phyloP scores from a whole-genome alignment of 2,888 invertebrate genomes.

The Drosophila testacea region DNA sequence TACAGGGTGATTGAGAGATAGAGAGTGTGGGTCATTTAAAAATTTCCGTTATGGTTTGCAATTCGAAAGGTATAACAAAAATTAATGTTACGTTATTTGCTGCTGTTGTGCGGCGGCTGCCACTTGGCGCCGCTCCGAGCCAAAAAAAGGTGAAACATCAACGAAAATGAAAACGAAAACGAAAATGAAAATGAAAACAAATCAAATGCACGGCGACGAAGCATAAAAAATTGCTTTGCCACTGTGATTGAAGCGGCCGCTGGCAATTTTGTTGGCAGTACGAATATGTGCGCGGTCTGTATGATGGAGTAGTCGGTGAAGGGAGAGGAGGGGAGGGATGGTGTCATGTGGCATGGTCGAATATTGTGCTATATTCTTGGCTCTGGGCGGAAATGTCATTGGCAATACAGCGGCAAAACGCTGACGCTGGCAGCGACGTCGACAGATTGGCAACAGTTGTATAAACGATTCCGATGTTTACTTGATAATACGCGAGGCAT shows the following conservation, averaged over 20 bases:
- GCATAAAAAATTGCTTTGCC: slow-evolving; percentile 70
- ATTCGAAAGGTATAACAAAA: slow-evolving; percentile 37
- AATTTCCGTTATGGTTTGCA: slow-evolving; percentile 25
- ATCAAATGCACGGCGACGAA: slow-evolving; percentile 62
- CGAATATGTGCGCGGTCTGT: not conserved
- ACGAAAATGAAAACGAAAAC: slow-evolving; percentile 44
- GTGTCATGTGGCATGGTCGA: slow-evolving; percentile 11
- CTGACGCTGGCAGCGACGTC: slow-evolving; percentile 33
- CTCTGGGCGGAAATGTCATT: slow-evolving; percentile 66
- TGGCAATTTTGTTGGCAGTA: slow-evolving; percentile 35
- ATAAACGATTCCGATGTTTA: slow-evolving; percentile 76
- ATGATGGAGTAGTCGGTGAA: not conserved
- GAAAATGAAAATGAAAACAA: slow-evolving; percentile 60
- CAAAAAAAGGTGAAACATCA: slow-evolving; percentile 36
- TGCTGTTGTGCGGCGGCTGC: slow-evolving; percentile 28
- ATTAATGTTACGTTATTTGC: slow-evolving; percentile 50
- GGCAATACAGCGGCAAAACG: slow-evolving; percentile 48
- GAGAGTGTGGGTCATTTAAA: slow-evolving; percentile 4
- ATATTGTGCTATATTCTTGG: slow-evolving; percentile 25
- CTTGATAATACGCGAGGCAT: slow-evolving; percentile 68
- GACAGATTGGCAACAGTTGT: slow-evolving; percentile 77
- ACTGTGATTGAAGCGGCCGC: slow-evolving; percentile 66
- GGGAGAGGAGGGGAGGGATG: not conserved
- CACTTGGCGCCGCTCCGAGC: slow-evolving; percentile 43
- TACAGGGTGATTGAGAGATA: not conserved